Evolutionary conservation across 2,888 invertebrate genomes (phyloP).

Genomic region (Calameuta idolon): DNA sequence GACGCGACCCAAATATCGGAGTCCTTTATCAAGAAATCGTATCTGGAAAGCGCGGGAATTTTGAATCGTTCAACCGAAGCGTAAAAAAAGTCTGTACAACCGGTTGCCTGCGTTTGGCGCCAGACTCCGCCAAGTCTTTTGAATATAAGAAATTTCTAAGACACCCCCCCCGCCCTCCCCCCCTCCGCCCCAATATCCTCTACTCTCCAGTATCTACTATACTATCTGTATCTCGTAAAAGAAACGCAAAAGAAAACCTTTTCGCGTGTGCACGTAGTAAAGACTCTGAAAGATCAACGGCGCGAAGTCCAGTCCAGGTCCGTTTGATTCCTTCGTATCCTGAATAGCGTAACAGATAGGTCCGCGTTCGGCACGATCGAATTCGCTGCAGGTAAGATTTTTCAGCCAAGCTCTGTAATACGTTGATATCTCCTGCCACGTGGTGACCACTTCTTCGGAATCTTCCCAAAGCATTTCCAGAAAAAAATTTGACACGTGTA

Average conservation of each 20-base stretch:
- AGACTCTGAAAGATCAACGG: constrained; percentile 74
- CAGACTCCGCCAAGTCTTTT: background rate
- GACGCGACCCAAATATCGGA: background rate
- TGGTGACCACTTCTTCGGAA: constrained; percentile 45
- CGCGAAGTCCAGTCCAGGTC: constrained; percentile 71
- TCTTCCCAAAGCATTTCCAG: constrained; percentile 56
- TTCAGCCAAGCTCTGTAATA: constrained; percentile 64
- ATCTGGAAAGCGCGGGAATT: background rate
- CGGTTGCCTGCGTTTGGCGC: too few species aligned
- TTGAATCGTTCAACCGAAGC: background rate
- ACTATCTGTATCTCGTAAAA: background rate
- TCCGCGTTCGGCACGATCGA: constrained; percentile 71
- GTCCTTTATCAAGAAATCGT: background rate
- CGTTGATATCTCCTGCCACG: constrained; percentile 60
- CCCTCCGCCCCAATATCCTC: too few species aligned
- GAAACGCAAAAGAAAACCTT: constrained; percentile 69
- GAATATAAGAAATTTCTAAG: background rate
- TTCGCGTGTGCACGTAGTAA: constrained; percentile 75
- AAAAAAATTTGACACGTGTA: background rate
- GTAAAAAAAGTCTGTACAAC: background rate
- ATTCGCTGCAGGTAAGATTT: constrained; percentile 76
- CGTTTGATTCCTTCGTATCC: constrained; percentile 56
- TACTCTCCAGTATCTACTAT: background rate
- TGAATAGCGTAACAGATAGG: constrained; percentile 73
- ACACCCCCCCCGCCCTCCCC: too few species aligned